Percentiles rank a stretch among this genome's conserved stretches.
Conservation (phyloP, 2,888 invertebrate genomes). For the Oscheius sp. region DNA sequence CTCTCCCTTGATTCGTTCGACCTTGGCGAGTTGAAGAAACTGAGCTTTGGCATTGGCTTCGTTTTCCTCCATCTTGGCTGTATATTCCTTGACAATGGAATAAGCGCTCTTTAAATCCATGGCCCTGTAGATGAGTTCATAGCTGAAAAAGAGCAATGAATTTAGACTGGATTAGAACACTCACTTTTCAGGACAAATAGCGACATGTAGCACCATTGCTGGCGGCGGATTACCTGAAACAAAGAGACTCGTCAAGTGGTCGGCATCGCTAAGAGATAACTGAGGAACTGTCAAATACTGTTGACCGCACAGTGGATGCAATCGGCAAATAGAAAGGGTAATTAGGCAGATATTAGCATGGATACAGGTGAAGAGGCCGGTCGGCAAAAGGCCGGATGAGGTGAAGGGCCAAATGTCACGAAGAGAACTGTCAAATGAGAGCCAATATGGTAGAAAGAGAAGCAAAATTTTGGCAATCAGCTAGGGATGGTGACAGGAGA, state of each 20-base stretch:
- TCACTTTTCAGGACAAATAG: constrained; percentile 21
- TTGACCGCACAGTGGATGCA: constrained; percentile 24
- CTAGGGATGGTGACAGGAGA: too few species aligned
- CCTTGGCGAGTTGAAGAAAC: constrained; percentile 1
- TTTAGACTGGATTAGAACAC: background rate
- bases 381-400: background rate
- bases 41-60: background rate
- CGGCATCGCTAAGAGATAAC: constrained; percentile 24
- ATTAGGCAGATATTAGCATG: constrained; percentile 11
- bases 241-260: constrained; percentile 19
- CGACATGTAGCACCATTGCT: constrained; percentile 16
- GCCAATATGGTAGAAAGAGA: too few species aligned
- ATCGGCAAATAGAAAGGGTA: constrained; percentile 15
- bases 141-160: constrained; percentile 20
- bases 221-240: constrained; percentile 25
- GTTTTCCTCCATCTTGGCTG: background rate
- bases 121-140: constrained; percentile 16
- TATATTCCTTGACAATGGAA: constrained; percentile 15
- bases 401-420: too few species aligned
- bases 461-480: too few species aligned
- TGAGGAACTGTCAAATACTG: constrained; percentile 16
- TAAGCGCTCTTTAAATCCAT: constrained; percentile 16
- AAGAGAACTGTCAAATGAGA: too few species aligned
- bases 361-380: constrained; percentile 1
- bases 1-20: constrained; percentile 2